These are phyloP conservation scores for Albula glossodonta DNA, from an alignment of 2,113 vertebrate species.

Conservation along the genomic window DNA sequence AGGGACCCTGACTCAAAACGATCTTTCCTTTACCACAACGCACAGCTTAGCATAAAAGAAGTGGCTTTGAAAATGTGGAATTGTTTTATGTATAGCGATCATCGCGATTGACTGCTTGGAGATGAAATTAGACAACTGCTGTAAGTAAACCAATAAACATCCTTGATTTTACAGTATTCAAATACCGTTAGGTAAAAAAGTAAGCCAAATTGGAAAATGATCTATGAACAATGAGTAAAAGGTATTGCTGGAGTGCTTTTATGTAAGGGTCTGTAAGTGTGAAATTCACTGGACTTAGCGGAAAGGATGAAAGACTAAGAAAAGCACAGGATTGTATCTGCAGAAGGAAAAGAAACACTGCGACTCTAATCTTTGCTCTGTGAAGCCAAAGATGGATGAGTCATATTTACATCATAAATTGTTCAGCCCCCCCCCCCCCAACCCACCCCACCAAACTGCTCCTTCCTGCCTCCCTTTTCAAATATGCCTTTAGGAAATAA, in stretches of 20 bases:
- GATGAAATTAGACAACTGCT: neutral
- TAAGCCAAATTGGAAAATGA: too few species aligned
- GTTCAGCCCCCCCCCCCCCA: constrained; percentile 55
- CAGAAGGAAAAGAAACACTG: constrained; percentile 60
- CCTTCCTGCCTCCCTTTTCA: constrained; percentile 69
- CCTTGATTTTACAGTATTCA: neutral
- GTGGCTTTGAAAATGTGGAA: neutral
- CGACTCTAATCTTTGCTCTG: constrained; percentile 70
- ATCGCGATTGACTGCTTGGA: neutral
- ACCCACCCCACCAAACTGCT: constrained; percentile 61
- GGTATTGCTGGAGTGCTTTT: constrained; percentile 52
- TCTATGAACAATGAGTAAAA: constrained; percentile 29
- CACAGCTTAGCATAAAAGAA: neutral
- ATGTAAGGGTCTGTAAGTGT: constrained; percentile 69
- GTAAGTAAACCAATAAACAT: neutral
- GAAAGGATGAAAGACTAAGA: constrained; percentile 70
- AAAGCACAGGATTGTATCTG: constrained; percentile 68
- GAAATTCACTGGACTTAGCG: constrained; percentile 65
- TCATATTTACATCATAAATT: constrained; percentile 74
- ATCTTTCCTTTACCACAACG: neutral
- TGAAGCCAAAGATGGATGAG: constrained; percentile 71
- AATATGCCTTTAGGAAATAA: constrained; percentile 67
- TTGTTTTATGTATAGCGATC: neutral
- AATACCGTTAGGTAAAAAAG: neutral
- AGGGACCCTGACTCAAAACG: neutral